Base-by-base conservation (phyloP, 2,888 invertebrate species). In the Microplitis deprimator region DNA sequence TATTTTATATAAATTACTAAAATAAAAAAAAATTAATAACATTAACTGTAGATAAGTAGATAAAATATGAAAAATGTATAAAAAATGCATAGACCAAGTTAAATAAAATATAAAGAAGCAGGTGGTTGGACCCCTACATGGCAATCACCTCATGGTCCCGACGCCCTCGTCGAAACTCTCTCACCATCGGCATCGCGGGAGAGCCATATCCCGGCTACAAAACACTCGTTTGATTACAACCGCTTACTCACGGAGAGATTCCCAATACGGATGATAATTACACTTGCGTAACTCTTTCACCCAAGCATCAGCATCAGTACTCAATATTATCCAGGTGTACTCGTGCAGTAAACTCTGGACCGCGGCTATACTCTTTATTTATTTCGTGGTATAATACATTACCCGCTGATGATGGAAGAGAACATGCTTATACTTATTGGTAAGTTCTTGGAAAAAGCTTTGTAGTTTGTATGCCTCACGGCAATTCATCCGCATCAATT, bases 271-370 rank as follows among this genome's bases (percentile, higher is more conserved):
- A 84, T 83, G 82, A 86, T 85, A 85, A 85, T 85, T 83, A 82
- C 83, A 81, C 83, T 85, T 83, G 82, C 83, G 81, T 83, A 84
- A 86, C 82, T 81, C 82, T 82, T 81, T 77, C 78, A 81, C 77
- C 82, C 81, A 84, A 81, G 82, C 82, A 82, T 50, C 50, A 50
- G 50, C 50, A 50, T 50, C 50, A 50, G 50, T 8, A 50, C 29
- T 83, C 80, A 68, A 75, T 80, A 80, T 80, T 50, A 50, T 50
- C 50, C 50, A 50, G 50, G 50, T 50, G 50, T 50, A 50, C 50
- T 50, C 50, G 50, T 50, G 50, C 50, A 50, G 76, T 67, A 61
- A 71, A 61, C 60, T 16, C 20, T 65, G 39, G 62, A 10, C 10
- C 65, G 20, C 62, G 13, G 17, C 67, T 71, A 29, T 62, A 59